A percentile compares a stretch with the other conserved stretches of the same genome.
These are phyloP conservation scores for Micromussa lordhowensis DNA, from an alignment of 92 coral and sea anemone genomes.

Conservation along the genomic window DNA sequence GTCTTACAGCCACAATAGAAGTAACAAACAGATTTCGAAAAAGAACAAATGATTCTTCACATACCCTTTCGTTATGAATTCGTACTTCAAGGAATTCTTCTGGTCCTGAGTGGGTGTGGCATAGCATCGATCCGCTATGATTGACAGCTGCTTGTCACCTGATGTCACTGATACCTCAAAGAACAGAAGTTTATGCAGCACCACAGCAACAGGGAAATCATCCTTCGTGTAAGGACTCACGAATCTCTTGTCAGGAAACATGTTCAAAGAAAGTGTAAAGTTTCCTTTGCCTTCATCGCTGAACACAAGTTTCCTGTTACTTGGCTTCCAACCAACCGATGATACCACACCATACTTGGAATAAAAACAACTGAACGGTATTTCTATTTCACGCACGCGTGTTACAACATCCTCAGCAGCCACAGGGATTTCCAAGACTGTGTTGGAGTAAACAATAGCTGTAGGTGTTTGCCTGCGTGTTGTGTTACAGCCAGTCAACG, in stretches of 20 bases:
- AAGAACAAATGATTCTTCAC: too few species aligned
- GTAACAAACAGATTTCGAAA: too few species aligned
- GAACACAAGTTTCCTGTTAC: constrained; percentile 18
- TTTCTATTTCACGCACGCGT: constrained; percentile 34
- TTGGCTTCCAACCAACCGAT: neutral
- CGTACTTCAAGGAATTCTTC: neutral
- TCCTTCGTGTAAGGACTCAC: constrained; percentile 27
- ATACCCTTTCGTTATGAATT: neutral
- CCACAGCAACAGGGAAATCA: constrained; percentile 63
- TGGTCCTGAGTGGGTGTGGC: constrained; percentile 64
- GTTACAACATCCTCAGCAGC: neutral
- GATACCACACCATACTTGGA: constrained; percentile 15
- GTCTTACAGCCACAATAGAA: neutral
- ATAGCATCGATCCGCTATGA: constrained; percentile 68
- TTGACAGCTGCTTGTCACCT: constrained; percentile 63
- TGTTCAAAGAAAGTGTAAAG: constrained; percentile 24
- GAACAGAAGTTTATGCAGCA: constrained; percentile 57
- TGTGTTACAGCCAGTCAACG: constrained; percentile 31
- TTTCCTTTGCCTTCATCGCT: neutral
- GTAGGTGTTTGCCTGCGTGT: neutral
- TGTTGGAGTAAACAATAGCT: constrained; percentile 33
- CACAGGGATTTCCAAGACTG: constrained; percentile 25
- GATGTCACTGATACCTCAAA: constrained; percentile 68
- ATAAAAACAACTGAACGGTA: constrained; percentile 41
- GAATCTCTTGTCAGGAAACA: constrained; percentile 55